A percentile compares a stretch with the other conserved stretches of the same genome.
These are phyloP conservation scores for Latrodectus hesperus DNA, from an alignment of 2,888 invertebrate genomes.

Conservation along the genomic window DNA sequence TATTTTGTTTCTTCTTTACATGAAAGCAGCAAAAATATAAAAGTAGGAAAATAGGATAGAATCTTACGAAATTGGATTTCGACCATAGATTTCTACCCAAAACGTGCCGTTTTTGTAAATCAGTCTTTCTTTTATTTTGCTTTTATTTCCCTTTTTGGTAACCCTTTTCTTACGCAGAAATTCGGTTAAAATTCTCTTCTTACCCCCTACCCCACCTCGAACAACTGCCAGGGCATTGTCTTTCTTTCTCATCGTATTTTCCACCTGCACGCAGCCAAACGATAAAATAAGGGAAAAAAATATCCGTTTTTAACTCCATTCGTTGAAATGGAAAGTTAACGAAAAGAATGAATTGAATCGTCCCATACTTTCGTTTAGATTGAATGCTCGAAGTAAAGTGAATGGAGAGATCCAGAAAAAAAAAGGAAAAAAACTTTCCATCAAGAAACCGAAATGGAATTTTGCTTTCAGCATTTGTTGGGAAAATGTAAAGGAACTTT, in stretches of 20 bases:
- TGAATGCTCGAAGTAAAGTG: slow-evolving; percentile 16
- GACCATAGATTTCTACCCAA: slow-evolving; percentile 54
- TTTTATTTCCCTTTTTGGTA: slow-evolving; percentile 6
- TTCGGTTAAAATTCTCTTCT: slow-evolving; percentile 44
- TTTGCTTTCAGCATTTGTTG: slow-evolving; percentile 41
- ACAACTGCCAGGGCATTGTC: neutral
- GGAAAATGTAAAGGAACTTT: slow-evolving; percentile 36
- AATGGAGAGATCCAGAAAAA: neutral
- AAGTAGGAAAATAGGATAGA: slow-evolving; percentile 54
- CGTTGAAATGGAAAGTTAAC: slow-evolving; percentile 42
- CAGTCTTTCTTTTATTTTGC: slow-evolving; percentile 30
- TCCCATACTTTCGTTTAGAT: slow-evolving; percentile 29
- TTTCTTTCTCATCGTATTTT: slow-evolving; percentile 4
- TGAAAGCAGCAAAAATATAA: neutral
- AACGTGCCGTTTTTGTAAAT: slow-evolving; percentile 61
- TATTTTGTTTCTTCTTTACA: slow-evolving; percentile 34
- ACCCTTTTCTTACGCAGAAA: slow-evolving; percentile 17
- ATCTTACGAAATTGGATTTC: slow-evolving; percentile 56
- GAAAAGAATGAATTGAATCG: slow-evolving; percentile 50
- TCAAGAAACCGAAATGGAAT: slow-evolving; percentile 46
- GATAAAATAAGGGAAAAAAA: slow-evolving; percentile 4
- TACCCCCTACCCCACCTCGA: neutral
- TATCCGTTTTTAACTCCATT: slow-evolving; percentile 32
- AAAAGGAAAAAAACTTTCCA: slow-evolving; percentile 19
- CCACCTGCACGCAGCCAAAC: neutral